These are phyloP conservation scores for Podilymbus podiceps DNA, from an alignment of 2,113 vertebrate species.

Conservation along the genomic window DNA sequence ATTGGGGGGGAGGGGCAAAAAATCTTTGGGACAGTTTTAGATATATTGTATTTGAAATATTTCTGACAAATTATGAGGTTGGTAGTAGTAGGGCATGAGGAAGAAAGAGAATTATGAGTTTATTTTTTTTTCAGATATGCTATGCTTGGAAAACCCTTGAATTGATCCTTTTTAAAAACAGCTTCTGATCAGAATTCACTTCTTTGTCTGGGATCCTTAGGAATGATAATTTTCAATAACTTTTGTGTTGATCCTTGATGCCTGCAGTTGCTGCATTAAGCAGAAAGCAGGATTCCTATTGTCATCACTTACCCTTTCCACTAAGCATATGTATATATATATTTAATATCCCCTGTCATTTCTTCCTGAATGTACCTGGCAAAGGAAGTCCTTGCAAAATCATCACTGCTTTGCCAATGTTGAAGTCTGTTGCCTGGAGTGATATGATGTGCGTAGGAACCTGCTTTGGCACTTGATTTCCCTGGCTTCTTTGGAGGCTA, in stretches of 20 bases:
- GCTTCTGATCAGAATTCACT: not conserved
- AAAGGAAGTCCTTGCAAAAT: not conserved
- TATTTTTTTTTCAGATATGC: not conserved
- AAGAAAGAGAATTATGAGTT: not conserved
- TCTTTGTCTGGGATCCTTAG: not conserved
- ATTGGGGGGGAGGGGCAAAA: fast-evolving
- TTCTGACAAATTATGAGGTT: not conserved
- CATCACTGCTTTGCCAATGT: not conserved
- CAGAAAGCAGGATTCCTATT: not conserved
- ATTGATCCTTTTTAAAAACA: not conserved
- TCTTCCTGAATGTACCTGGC: not conserved
- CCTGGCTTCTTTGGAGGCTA: not conserved
- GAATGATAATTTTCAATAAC: not conserved
- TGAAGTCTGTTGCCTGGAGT: not conserved
- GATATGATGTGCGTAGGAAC: not conserved
- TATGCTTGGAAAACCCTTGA: not conserved
- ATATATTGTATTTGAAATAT: not conserved
- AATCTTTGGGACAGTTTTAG: not conserved
- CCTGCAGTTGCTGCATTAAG: not conserved
- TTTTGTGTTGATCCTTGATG: not conserved
- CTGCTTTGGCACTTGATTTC: not conserved
- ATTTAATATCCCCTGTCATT: not conserved
- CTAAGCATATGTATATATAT: not conserved
- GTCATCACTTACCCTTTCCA: not conserved
- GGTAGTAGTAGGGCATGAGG: not conserved